Evolutionary conservation across 2,888 invertebrate genomes (phyloP), one percentile per base, ranked within the genome.

Genomic region (Acleris cristana): DNA sequence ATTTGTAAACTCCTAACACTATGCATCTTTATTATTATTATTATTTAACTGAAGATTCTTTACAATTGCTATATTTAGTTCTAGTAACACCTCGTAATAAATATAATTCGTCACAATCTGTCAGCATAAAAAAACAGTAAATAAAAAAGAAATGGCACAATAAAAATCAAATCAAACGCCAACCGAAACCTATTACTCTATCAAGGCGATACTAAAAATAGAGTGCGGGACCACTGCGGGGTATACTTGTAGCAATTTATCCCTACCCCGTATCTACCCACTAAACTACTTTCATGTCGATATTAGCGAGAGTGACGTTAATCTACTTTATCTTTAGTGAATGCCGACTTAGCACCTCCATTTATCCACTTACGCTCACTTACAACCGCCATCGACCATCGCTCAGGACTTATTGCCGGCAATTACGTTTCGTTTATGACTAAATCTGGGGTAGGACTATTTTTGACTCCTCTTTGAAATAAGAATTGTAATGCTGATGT

Each of bases 241-340:
- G 48, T 5, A 5, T 5, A 18, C 18, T n/a, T 18, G 45, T 45
- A n/a, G 30, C 53, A 30, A 64, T 64, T 58, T 64, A 53, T 64
- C 19, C 45, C 21, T 40, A 18, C 26, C 26, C 14, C 18, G 48
- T 53, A 60, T 34, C 51, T 51, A n/a, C 16, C 49, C 44, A 44
- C 40, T 65, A 59, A 49, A 55, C 55, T 54, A 44, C 58, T 59
- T 62, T 51, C 26, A 58, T 58, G 64, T 64, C 60, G 65, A 65
- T 65, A 65, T 65, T 55, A 58, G 60, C 12, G 40, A 49, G 55
- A 65, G 60, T 55, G 65, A 60, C 65, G 65, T 48, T 65, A 65
- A 65, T 65, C 65, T 65, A 65, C 65, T 65, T 65, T 65, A 65
- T 60, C 60, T 49, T 54, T 49, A 65, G 55, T 60, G 60, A 65